A percentile compares a stretch with the other conserved stretches of the same genome.
Conservation (phyloP, 2,113 vertebrate genomes). For the Lamprologus callipterus region DNA sequence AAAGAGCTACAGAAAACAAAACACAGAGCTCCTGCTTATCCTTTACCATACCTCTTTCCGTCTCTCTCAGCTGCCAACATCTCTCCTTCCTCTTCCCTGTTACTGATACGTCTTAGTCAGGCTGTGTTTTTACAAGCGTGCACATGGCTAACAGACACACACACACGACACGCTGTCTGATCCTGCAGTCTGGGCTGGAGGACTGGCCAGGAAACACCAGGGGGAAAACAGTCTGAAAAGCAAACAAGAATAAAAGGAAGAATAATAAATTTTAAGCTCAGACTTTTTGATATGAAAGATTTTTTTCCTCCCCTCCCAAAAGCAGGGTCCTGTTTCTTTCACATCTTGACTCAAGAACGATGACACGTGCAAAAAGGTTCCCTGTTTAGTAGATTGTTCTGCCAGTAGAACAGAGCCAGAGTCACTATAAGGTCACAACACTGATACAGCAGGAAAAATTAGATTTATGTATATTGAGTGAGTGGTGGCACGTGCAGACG, state of each 20-base stretch:
- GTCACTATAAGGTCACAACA: not conserved
- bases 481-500: slow-evolving; percentile 40
- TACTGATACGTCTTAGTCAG: slow-evolving; percentile 39
- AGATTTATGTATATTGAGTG: slow-evolving; percentile 22
- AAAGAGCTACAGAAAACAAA: slow-evolving; percentile 40
- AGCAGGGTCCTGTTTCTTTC: not conserved
- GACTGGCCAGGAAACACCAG: slow-evolving; percentile 41
- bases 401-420: not conserved
- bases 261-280: slow-evolving; percentile 36
- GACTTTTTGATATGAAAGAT: slow-evolving; percentile 22
- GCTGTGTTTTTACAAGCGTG: slow-evolving; percentile 27
- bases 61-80: not conserved
- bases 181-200: slow-evolving; percentile 25
- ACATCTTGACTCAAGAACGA: not conserved
- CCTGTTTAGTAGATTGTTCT: not conserved
- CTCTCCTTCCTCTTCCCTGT: slow-evolving; percentile 32
- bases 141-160: slow-evolving; percentile 1
- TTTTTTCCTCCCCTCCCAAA: slow-evolving; percentile 3
- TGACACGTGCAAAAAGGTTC: not conserved
- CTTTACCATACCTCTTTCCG: not conserved
- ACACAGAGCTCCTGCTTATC: slow-evolving; percentile 44
- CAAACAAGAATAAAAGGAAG: slow-evolving; percentile 29
- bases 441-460: not conserved
- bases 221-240: slow-evolving; percentile 47
- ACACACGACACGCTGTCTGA: not conserved